Evolutionary conservation across 1,140 invertebrate genomes (phyloP), one percentile per base, ranked within the genome.

Genomic region (Microplitis demolitor): DNA sequence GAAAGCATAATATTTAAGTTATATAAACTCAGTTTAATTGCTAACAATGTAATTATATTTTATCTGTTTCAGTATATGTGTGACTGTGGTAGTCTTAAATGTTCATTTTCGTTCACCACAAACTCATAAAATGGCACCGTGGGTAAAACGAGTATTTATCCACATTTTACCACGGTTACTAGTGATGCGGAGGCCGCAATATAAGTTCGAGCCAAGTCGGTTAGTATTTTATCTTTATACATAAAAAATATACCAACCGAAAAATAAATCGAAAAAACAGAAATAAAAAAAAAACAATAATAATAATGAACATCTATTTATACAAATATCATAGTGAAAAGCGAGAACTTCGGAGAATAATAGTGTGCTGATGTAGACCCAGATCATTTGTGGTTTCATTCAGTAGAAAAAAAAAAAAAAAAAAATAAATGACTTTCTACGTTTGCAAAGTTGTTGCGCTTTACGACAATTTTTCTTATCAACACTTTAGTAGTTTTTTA

Each of bases 21-120:
- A 24, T 24, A 24, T 24, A 24, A 24, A 24, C 4, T 4, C 13
- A 56, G 6, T 1, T 0, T 14, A 56, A 56, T 14, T 3, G 4
- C 39, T 1, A 45, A 45, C 11, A 8, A 11, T 11, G 0, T 45
- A 9, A 39, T 39, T 39, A 6, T n/a, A 11, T 54, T 5, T 14
- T 14, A 14, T 14, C 50, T 69, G 73, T 89, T 89, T 60, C 90
- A 96, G 95, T 88, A 99, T 98, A 88, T 97, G 97, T 84, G 96
- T 99, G 72, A 99, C 98, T n/a, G 97, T 99, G 70, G 93, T 99
- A 74, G 97, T 99, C 6, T 90, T 99, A 50, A 99, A 99, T 87
- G 92, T 97, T 34, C 95, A 99, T 87, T 98, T 98, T 84, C 93
- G 97, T 50, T 97, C 96, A 39, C 96, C 97, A 6, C 95, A 97